Conservation (phyloP, 2,888 invertebrate genomes). For the Cephus rjabovi region DNA sequence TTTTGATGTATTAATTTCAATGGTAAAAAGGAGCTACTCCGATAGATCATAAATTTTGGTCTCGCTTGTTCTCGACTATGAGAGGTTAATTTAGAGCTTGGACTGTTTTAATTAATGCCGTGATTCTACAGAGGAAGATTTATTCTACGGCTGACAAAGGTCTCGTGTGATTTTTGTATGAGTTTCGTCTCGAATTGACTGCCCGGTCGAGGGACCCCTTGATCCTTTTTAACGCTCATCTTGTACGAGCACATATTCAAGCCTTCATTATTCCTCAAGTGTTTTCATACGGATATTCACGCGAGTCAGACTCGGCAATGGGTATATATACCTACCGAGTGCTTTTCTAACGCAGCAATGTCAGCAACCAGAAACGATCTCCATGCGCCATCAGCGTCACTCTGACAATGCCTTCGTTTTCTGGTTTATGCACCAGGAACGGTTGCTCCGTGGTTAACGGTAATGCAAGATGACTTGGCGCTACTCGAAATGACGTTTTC, state of each 20-base stretch:
- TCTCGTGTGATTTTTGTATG: neutral
- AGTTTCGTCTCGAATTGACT: neutral
- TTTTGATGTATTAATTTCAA: neutral
- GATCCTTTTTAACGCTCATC: neutral
- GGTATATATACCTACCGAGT: neutral
- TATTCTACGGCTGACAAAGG: neutral
- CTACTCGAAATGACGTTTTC: neutral
- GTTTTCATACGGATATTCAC: constrained; percentile 3
- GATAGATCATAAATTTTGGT: neutral
- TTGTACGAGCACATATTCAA: neutral
- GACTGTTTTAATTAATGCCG: neutral
- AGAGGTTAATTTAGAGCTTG: neutral
- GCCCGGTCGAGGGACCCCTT: neutral
- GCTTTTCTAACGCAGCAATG: neutral
- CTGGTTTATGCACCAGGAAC: neutral
- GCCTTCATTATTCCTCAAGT: neutral
- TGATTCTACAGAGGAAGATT: neutral
- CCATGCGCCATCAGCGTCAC: neutral
- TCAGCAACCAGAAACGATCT: neutral
- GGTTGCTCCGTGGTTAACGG: neutral
- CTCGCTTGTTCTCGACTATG: neutral
- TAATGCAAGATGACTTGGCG: neutral
- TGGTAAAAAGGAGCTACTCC: accelerated
- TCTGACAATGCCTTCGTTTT: constrained; percentile 11
- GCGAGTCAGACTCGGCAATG: neutral